These are phyloP conservation scores for Propsilocerus akamusi DNA, from an alignment of 1,140 invertebrate genomes.

Conservation along the genomic window DNA sequence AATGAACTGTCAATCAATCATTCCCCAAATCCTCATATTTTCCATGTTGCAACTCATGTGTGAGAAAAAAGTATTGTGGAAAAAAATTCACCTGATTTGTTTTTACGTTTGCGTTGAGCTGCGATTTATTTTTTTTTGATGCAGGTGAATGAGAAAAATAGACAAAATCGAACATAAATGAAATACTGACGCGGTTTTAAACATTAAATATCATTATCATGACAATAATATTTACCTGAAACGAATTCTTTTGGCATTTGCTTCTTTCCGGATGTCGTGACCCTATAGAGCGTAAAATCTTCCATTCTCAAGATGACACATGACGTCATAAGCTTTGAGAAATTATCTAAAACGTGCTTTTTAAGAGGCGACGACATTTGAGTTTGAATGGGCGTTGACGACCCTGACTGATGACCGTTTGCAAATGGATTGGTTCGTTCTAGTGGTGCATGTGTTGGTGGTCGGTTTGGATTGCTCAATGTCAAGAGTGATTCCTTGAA, in stretches of 20 bases:
- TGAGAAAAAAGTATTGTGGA: too few relatives aligned
- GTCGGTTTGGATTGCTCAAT: constrained; percentile 36
- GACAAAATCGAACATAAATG: constrained; percentile 10
- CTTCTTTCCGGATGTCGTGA: constrained; percentile 54
- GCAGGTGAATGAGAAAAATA: constrained; percentile 7
- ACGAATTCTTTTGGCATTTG: constrained; percentile 58
- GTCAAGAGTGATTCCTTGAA: constrained; percentile 45
- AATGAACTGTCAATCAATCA: constrained; percentile 8
- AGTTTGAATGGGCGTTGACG: constrained; percentile 5
- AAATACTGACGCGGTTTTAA: neutral
- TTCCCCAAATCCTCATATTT: too few relatives aligned
- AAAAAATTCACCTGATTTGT: constrained; percentile 23
- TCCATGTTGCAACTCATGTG: too few relatives aligned
- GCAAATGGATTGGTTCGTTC: constrained; percentile 22
- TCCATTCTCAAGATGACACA: constrained; percentile 77
- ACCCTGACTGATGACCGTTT: constrained; percentile 7
- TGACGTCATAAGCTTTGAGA: constrained; percentile 78
- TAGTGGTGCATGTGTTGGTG: constrained; percentile 33
- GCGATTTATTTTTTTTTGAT: constrained; percentile 14
- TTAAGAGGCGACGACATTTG: constrained; percentile 31
- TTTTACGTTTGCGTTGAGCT: constrained; percentile 33
- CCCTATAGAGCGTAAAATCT: constrained; percentile 71
- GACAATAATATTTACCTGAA: constrained; percentile 35
- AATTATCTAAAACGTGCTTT: constrained; percentile 46
- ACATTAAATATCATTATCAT: neutral